phyloP scores from a whole-genome alignment of 2,888 invertebrate genomes.

The Leptopilina syphax region DNA sequence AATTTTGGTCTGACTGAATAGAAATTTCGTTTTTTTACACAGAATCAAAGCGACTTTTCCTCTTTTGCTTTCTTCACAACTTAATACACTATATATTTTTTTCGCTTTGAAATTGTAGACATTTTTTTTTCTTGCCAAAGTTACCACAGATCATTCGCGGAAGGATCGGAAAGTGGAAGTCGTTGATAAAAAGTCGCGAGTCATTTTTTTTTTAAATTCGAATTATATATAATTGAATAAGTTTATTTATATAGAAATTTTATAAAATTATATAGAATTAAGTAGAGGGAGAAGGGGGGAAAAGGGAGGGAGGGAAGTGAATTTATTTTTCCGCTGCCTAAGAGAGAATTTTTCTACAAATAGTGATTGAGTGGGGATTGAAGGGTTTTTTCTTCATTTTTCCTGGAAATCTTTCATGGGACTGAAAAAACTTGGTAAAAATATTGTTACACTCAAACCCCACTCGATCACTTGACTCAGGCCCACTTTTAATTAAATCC shows the following conservation, averaged over 20 bases:
- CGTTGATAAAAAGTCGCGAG: constrained; percentile 35
- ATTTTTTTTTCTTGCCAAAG: constrained; percentile 3
- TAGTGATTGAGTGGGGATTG: constrained; percentile 55
- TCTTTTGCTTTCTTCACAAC: constrained; percentile 16
- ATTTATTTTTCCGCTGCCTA: constrained; percentile 12
- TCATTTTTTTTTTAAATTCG: not conserved
- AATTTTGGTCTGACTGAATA: not conserved
- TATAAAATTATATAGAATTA: constrained; percentile 31
- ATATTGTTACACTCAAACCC: constrained; percentile 65
- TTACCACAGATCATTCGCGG: constrained; percentile 22
- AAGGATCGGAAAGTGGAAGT: constrained; percentile 40
- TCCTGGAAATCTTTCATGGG: constrained; percentile 27
- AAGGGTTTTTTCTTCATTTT: constrained; percentile 58
- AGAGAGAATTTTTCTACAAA: not conserved
- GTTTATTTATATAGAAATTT: not conserved
- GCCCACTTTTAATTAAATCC: constrained; percentile 66
- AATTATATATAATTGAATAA: constrained; percentile 31
- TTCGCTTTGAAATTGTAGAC: not conserved
- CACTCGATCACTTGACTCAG: constrained; percentile 61
- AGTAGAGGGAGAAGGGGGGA: not conserved
- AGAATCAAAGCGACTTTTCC: constrained; percentile 1
- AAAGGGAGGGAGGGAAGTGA: no score
- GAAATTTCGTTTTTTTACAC: not conserved
- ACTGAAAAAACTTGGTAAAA: constrained; percentile 69
- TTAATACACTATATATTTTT: constrained; percentile 9